Base-by-base conservation (phyloP, 2,888 invertebrate species). In the Auanema sp. region DNA sequence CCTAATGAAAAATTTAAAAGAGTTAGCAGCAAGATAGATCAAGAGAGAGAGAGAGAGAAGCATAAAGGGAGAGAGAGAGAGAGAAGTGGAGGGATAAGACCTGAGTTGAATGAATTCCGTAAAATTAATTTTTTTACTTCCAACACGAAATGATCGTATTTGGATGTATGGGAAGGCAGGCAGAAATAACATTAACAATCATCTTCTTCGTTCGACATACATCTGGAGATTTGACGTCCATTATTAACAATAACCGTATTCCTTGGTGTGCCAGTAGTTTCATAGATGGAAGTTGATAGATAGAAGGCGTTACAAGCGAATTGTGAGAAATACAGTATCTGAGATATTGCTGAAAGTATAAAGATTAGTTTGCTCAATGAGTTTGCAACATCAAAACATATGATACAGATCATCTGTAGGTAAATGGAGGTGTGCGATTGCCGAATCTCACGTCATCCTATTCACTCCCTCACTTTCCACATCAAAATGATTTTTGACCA, bases 301-400 rank as follows among this genome's bases (percentile, higher is more conserved):
- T 81, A 81, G 66, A 81, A 75, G 21, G 79, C 80, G 64, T 81
- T 81, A 64, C 79, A 81, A 16, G 79, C 77, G 63, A 81, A 81
- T 62, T 81, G 81, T 6, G 73, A 75, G 58, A 81, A 81, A 64
- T 81, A 81, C 50, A 81, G 70, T 54, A 81, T 65, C 64, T 81
- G 79, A n/a, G 68, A 65, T 53, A 79, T 65, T 8, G 71, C 78
- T 77, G 68, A 59, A 75, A 68, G 60, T 65, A 65, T 60, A 53
- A 52, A 47, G 60, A 65, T 43, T 53, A 65, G 58, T 57, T 60
- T 49, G 60, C 53, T 64, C 50, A 55, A 42, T 21, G 47, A 23
- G 49, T 14, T 23, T 33, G 47, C 25, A 60, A 51, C 23, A 14
- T 14, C 4, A 51, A 16, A 51, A 16, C 16, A 40, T 51, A 59